These are phyloP conservation scores for Girardinichthys multiradiatus DNA, from an alignment of 2,113 vertebrate species.

Conservation along the genomic window DNA sequence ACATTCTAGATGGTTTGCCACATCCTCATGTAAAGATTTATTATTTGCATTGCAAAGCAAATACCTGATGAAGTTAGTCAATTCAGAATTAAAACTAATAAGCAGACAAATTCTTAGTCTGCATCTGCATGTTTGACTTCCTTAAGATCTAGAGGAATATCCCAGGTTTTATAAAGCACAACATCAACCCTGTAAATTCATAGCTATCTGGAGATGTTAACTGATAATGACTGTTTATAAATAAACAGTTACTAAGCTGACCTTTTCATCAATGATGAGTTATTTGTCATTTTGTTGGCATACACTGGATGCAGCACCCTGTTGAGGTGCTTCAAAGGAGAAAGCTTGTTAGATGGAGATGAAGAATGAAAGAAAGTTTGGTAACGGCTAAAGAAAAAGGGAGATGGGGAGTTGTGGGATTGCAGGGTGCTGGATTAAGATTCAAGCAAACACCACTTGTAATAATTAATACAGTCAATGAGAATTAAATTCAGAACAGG, in stretches of 20 bases:
- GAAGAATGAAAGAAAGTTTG: slow-evolving; percentile 38
- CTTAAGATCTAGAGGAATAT: no score
- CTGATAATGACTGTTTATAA: slow-evolving; percentile 13
- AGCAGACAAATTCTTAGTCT: no score
- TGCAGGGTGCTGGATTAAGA: slow-evolving; percentile 61
- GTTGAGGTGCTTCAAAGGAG: slow-evolving; percentile 30
- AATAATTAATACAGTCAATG: slow-evolving; percentile 79
- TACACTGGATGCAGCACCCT: slow-evolving; percentile 61
- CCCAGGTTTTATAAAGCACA: not conserved
- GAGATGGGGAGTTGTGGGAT: slow-evolving; percentile 18
- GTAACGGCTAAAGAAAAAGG: slow-evolving; percentile 1
- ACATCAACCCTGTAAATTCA: slow-evolving; percentile 11
- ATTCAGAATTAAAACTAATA: no score
- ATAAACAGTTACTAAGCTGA: slow-evolving; percentile 11
- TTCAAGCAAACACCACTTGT: slow-evolving; percentile 73
- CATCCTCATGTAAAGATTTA: no score
- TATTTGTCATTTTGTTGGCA: slow-evolving; percentile 66
- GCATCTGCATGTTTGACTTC: no score
- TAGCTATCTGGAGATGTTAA: slow-evolving; percentile 1
- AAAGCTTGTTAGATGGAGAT: slow-evolving; percentile 35
- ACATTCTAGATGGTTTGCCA: not conserved
- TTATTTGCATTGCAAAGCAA: no score
- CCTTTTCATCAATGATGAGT: slow-evolving; percentile 29
- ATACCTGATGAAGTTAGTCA: no score
- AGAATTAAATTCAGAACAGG: slow-evolving; percentile 80